These are phyloP conservation scores for Canis aureus DNA, from an alignment of 2,113 vertebrate genomes.

Conservation along the genomic window DNA sequence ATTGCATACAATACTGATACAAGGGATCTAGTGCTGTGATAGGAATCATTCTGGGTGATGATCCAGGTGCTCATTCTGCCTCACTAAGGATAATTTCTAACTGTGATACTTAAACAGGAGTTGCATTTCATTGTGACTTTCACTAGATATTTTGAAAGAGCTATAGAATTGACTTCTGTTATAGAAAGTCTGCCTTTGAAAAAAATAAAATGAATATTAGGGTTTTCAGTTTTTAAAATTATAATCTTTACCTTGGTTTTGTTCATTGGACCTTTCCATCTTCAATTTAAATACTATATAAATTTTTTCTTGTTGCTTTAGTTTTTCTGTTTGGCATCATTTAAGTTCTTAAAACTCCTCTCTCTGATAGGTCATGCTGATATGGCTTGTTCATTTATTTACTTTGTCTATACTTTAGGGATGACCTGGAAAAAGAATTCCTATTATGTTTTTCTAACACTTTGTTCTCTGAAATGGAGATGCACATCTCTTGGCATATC, in stretches of 20 bases:
- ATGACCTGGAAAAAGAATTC: constrained; percentile 53
- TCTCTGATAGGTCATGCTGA: background rate
- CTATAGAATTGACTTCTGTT: constrained; percentile 1
- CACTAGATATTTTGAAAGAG: constrained; percentile 15
- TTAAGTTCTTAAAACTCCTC: constrained; percentile 35
- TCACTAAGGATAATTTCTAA: constrained; percentile 32
- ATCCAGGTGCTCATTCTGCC: background rate
- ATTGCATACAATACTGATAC: background rate
- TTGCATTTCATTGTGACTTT: constrained; percentile 52
- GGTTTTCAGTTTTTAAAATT: constrained; percentile 26
- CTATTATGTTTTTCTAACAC: constrained; percentile 33
- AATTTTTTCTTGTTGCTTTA: background rate
- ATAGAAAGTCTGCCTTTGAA: constrained; percentile 43
- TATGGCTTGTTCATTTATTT: constrained; percentile 45
- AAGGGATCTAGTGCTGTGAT: background rate
- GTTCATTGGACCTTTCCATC: background rate
- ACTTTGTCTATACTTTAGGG: constrained; percentile 4
- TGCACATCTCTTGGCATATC: constrained; percentile 1
- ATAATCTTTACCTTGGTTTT: constrained; percentile 1
- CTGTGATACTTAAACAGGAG: constrained; percentile 35
- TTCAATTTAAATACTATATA: background rate
- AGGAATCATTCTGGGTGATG: constrained; percentile 11
- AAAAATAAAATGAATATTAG: constrained; percentile 26
- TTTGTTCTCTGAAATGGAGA: constrained; percentile 54
- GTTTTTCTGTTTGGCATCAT: constrained; percentile 18